Percentiles rank a stretch among this genome's conserved stretches.
Evolutionary conservation across 2,797 vertebrate genomes (phyloP).

Genomic region (Betta splendens): DNA sequence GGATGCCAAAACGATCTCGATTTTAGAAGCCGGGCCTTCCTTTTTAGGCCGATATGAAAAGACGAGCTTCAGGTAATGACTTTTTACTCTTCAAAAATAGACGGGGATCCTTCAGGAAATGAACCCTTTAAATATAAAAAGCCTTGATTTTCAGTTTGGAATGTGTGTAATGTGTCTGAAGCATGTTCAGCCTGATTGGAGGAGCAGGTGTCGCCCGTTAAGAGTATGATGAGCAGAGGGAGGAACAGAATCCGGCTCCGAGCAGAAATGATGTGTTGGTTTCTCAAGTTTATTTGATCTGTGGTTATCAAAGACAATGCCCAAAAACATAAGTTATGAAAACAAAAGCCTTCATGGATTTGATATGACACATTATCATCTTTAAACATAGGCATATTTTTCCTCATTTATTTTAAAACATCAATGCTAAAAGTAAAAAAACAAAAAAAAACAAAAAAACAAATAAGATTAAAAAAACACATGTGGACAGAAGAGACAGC

Average conservation of each 20-base stretch:
- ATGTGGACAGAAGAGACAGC: slow-evolving; percentile 60
- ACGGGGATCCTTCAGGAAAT: slow-evolving; percentile 56
- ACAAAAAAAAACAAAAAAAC: slow-evolving; percentile 30
- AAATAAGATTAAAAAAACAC: no score
- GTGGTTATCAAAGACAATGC: slow-evolving; percentile 93
- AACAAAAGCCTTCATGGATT: slow-evolving; percentile 76
- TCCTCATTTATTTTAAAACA: slow-evolving; percentile 69
- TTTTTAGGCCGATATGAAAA: slow-evolving; percentile 46
- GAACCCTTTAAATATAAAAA: slow-evolving; percentile 35
- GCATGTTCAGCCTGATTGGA: slow-evolving; percentile 45
- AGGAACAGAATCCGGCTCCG: slow-evolving; percentile 38
- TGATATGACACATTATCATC: slow-evolving; percentile 66
- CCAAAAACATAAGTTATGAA: slow-evolving; percentile 88
- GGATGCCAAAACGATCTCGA: slow-evolving; percentile 23
- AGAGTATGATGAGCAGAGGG: slow-evolving; percentile 49
- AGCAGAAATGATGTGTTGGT: slow-evolving; percentile 56
- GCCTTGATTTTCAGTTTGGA: slow-evolving; percentile 27
- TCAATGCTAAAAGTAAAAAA: slow-evolving; percentile 67
- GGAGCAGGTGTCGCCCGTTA: slow-evolving; percentile 51
- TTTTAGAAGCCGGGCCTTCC: slow-evolving; percentile 30
- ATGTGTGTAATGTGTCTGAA: slow-evolving; percentile 25
- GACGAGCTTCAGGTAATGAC: slow-evolving; percentile 54
- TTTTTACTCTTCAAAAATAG: slow-evolving; percentile 56
- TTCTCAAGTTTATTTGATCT: slow-evolving; percentile 87
- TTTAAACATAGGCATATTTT: slow-evolving; percentile 59